phyloP scores from a whole-genome alignment of 2,888 invertebrate genomes.

The Dastarcus helophoroides region DNA sequence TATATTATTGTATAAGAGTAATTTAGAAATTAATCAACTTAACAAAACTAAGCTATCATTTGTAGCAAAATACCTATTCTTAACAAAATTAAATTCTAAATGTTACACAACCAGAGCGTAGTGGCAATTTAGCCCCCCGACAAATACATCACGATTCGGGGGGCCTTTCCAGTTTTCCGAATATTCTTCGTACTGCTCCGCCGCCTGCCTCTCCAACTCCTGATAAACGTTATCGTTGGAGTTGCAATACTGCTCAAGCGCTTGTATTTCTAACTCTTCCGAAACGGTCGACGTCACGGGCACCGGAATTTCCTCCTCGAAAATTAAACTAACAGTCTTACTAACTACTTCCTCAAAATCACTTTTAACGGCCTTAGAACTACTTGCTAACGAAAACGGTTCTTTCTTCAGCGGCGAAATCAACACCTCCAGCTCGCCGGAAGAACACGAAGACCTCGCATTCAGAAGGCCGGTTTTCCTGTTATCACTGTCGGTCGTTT shows the following conservation, averaged over 20 bases:
- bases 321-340: slow-evolving; percentile 18
- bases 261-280: slow-evolving; percentile 48
- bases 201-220: slow-evolving; percentile 53
- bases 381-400: neutral
- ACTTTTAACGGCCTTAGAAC: slow-evolving; percentile 2
- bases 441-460: slow-evolving; percentile 7
- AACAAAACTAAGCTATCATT: slow-evolving; percentile 11
- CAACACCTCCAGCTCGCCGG: slow-evolving; percentile 2
- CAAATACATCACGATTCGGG: slow-evolving; percentile 18
- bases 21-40: slow-evolving; percentile 11
- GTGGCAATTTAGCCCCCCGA: slow-evolving; percentile 19
- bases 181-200: slow-evolving; percentile 47
- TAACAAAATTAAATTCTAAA: slow-evolving; percentile 10
- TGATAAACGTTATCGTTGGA: slow-evolving; percentile 46
- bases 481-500: slow-evolving; percentile 9
- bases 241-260: slow-evolving; percentile 45
- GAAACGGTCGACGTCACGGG: slow-evolving; percentile 24
- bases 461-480: no score
- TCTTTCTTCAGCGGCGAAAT: slow-evolving; percentile 2
- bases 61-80: slow-evolving; percentile 9
- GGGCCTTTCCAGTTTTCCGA: slow-evolving; percentile 27
- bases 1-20: slow-evolving; percentile 9
- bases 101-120: slow-evolving; percentile 8
- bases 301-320: slow-evolving; percentile 21
- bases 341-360: slow-evolving; percentile 19